Evolutionary conservation across 2,113 vertebrate genomes (phyloP).

Genomic region (Todiramphus chloris): DNA sequence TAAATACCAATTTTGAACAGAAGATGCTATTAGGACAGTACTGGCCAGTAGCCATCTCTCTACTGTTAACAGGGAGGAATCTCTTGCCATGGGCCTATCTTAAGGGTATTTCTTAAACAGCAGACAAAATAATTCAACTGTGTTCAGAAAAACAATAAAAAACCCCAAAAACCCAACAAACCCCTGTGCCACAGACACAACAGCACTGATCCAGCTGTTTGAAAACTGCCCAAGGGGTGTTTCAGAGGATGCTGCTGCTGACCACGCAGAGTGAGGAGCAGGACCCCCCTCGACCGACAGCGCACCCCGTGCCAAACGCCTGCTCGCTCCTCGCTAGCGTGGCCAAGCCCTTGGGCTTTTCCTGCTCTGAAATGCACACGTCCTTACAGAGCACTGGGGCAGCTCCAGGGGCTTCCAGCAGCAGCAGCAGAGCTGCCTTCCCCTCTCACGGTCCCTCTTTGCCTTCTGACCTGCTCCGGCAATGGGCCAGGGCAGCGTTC

Average conservation of each 20-base stretch:
- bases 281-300: not conserved
- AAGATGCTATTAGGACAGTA: not conserved
- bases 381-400: not conserved
- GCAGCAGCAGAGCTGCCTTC: not conserved
- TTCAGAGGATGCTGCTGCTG: not conserved
- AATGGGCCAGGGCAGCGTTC: not conserved
- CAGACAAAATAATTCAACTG: no score
- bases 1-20: not conserved
- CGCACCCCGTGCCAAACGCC: not conserved
- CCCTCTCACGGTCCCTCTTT: not conserved
- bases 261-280: not conserved
- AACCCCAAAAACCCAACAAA: no score
- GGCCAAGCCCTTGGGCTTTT: not conserved
- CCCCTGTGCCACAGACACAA: not conserved
- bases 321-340: accelerated
- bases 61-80: not conserved
- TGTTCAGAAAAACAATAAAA: not conserved
- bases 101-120: not conserved
- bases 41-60: not conserved
- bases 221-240: not conserved
- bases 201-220: not conserved
- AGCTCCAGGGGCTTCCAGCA: not conserved
- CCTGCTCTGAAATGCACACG: accelerated
- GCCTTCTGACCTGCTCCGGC: not conserved
- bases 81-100: not conserved